Percentiles rank a stretch among this genome's conserved stretches.
Evolutionary conservation across 2,797 vertebrate genomes (phyloP).

Genomic region (Acropternis orthonyx): DNA sequence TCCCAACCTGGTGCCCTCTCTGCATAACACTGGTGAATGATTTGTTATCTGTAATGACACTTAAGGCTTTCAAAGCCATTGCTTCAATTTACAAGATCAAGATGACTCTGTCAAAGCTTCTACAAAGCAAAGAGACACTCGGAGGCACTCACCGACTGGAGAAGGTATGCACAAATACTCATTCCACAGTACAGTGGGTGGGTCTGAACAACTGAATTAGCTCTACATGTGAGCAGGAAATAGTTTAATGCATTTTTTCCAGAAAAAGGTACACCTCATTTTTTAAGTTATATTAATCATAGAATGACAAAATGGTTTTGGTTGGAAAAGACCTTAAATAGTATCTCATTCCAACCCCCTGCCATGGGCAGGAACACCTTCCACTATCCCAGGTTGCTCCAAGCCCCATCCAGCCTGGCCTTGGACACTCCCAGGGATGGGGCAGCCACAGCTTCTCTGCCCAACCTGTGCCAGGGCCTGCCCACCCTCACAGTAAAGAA

Average conservation of each 20-base stretch:
- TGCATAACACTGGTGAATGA: background rate
- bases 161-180: background rate
- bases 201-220: background rate
- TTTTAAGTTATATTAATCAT: background rate
- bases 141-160: background rate
- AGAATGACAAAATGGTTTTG: background rate
- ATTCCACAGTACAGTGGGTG: background rate
- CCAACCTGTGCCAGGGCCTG: background rate
- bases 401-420: accelerated
- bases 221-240: background rate
- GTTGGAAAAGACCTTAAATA: background rate
- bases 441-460: background rate
- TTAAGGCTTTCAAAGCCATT: background rate
- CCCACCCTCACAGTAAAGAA: background rate
- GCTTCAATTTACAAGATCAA: background rate
- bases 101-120: background rate
- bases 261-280: background rate
- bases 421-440: background rate
- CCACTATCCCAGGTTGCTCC: accelerated
- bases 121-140: background rate
- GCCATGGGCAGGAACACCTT: background rate
- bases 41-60: background rate
- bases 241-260: background rate
- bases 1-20: background rate
- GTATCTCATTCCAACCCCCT: background rate